Conservation (phyloP, 2,797 vertebrate species). For the Enteromius treurensis region DNA sequence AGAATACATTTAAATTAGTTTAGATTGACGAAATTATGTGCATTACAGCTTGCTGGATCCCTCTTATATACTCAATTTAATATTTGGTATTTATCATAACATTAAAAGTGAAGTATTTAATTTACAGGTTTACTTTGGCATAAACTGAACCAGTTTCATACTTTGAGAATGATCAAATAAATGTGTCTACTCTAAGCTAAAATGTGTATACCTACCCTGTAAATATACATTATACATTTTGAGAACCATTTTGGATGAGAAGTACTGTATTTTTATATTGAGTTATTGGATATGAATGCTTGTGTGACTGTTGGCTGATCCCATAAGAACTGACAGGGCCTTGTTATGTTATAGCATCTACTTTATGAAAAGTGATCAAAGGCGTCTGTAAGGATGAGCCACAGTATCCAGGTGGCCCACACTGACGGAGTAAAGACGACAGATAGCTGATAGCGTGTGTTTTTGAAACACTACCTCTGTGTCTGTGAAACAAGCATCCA, state of each 20-base stretch:
- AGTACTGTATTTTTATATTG: not conserved
- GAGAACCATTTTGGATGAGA: not conserved
- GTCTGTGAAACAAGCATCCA: slow-evolving; percentile 6
- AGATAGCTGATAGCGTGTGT: slow-evolving; percentile 35
- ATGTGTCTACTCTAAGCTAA: not conserved
- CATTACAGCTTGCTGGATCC: too few relatives aligned
- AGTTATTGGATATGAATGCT: slow-evolving; percentile 16
- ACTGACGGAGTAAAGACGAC: not conserved
- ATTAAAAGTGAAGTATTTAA: not conserved
- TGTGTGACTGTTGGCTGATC: slow-evolving; percentile 21
- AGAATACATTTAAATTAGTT: too few relatives aligned
- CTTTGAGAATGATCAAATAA: not conserved
- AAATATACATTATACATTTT: not conserved
- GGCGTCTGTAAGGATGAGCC: slow-evolving; percentile 6
- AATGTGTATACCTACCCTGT: not conserved
- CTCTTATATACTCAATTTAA: too few relatives aligned
- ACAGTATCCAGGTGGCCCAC: not conserved
- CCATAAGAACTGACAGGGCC: slow-evolving; percentile 12
- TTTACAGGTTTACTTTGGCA: not conserved
- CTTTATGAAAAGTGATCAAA: slow-evolving; percentile 36
- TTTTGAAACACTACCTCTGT: slow-evolving; percentile 38
- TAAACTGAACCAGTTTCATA: not conserved
- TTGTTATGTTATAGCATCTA: not conserved
- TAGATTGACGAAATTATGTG: too few relatives aligned
- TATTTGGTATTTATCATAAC: not conserved